Evolutionary conservation across 2,888 invertebrate genomes (phyloP), one percentile per base, ranked within the genome.

Genomic region (Himalopsyche kuldschensis): DNA sequence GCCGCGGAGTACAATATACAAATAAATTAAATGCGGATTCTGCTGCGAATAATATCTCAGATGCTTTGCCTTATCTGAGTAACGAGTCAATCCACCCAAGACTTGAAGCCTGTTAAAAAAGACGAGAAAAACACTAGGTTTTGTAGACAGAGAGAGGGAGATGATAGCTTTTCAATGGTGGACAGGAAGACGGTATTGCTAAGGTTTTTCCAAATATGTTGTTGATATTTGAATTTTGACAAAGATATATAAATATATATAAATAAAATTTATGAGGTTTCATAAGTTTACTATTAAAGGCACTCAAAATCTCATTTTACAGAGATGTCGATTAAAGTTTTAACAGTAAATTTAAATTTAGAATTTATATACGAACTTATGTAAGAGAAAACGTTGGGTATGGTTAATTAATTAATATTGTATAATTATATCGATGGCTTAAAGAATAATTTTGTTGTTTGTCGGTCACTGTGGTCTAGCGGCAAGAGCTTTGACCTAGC

Each of bases 151-250:
- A 27, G 30, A 63, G 69, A 11, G 30, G 27, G 69, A 11, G 69
- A 30, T 69, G 2, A 24, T 30, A 69, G 69, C 69, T 69, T 27
- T 27, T 69, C 69, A 27, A 27, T 27, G 69, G 27, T 69, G 69
- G n/a, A 27, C 69, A 27, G 30, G 11, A 20, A 69, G 69, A 30
- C 30, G 69, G 27, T 69, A 27, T 69, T 27, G 69, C 30, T 69
- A 69, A 69, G 69, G 69, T 69, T 69, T 27, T 27, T 69, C 69
- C 76, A 76, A 76, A 76, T 35, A 76, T 76, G 76, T 76, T 76
- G 76, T 76, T 76, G 15, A 30, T 69, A 69, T 30, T 69, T 69
- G 76, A 76, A 76, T 76, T 76, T 76, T 76, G 76, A 76, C 35
- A 76, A 76, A 35, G 76, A 76, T 76, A 76, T 76, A 76, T 69